Percentiles rank a stretch among this genome's conserved stretches.
These are phyloP conservation scores for Sebastes itinus DNA, from an alignment of 2,797 vertebrate genomes.

Conservation along the genomic window DNA sequence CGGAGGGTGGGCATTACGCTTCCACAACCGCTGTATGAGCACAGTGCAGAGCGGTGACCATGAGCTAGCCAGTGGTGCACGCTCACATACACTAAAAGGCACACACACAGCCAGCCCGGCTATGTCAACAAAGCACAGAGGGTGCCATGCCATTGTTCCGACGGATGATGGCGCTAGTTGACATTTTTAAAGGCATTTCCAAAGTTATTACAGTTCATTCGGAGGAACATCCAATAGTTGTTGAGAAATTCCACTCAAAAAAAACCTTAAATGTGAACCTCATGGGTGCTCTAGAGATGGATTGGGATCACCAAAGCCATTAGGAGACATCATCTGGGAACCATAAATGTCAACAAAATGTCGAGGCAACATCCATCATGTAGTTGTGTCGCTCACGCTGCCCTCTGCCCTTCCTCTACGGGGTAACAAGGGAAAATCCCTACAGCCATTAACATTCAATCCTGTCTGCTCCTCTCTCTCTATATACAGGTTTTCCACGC, in stretches of 20 bases:
- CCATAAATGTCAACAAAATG: background rate
- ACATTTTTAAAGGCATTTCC: background rate
- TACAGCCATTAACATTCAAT: background rate
- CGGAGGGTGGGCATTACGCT: fast-evolving
- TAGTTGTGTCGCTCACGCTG: background rate
- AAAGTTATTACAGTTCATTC: background rate
- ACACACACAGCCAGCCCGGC: too few relatives aligned
- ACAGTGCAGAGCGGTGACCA: fast-evolving
- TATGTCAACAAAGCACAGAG: too few relatives aligned
- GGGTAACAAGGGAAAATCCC: background rate
- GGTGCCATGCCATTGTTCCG: too few relatives aligned
- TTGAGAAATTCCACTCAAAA: background rate
- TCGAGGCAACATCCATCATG: background rate
- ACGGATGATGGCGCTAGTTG: background rate
- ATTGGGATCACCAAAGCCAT: background rate
- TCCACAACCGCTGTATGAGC: fast-evolving
- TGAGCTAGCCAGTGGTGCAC: too few relatives aligned
- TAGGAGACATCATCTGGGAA: background rate
- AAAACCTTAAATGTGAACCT: background rate
- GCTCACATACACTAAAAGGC: too few relatives aligned
- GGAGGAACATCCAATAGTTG: background rate
- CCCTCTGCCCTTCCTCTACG: background rate
- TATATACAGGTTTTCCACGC: constrained; percentile 89
- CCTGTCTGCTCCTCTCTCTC: constrained; percentile 1
- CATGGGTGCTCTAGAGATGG: background rate